Percentiles rank a stretch among this genome's conserved stretches.
phyloP scores from a whole-genome alignment of 2,888 invertebrate genomes.

The Leptogaster cylindrica region DNA sequence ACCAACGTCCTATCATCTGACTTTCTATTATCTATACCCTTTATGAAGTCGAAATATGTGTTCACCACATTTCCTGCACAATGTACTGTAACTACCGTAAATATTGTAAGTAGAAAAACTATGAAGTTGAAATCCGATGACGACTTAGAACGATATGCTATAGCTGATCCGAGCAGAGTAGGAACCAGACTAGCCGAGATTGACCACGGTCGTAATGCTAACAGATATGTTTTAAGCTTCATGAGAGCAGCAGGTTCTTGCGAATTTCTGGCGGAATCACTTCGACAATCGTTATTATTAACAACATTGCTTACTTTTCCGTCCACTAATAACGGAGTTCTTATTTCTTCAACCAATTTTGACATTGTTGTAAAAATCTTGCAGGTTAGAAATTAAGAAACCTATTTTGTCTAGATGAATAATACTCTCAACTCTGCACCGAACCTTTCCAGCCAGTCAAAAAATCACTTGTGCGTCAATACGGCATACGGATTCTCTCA shows the following conservation, averaged over 20 bases:
- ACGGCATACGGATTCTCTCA: conserved; percentile 21
- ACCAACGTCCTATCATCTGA: conserved; percentile 94
- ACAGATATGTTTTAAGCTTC: conserved; percentile 87
- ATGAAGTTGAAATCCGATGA: conserved; percentile 78
- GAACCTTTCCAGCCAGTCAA: background rate
- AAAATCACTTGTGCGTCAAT: background rate
- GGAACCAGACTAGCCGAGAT: conserved; percentile 90
- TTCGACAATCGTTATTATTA: background rate
- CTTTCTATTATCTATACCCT: conserved; percentile 91
- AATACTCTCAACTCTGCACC: conserved; percentile 1
- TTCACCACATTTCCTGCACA: conserved; percentile 97
- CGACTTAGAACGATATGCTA: conserved; percentile 84
- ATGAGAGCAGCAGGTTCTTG: conserved; percentile 65
- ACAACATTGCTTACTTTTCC: conserved; percentile 12
- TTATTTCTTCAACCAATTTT: conserved; percentile 33
- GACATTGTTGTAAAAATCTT: no score
- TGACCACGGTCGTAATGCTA: conserved; percentile 93
- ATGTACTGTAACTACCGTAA: conserved; percentile 90
- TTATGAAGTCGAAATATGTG: conserved; percentile 93
- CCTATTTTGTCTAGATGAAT: conserved; percentile 9
- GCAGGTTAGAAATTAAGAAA: no score
- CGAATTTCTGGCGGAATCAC: background rate
- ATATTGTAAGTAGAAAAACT: conserved; percentile 79
- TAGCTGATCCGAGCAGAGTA: conserved; percentile 84
- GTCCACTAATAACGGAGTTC: conserved; percentile 27